Conservation (phyloP, 2,888 invertebrate genomes). For the Galerucella calmariensis region DNA sequence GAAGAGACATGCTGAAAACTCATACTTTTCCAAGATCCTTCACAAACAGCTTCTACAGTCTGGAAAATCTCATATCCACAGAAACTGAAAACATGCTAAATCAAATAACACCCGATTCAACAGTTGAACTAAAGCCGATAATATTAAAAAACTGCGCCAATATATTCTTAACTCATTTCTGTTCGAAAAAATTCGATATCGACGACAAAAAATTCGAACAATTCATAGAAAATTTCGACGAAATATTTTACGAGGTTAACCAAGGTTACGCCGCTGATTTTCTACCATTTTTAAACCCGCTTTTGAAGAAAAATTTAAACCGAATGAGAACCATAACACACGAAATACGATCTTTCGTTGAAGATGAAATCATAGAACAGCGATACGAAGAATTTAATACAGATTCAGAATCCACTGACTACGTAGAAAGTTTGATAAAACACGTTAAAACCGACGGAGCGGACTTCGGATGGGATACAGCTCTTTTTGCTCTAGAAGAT, state of each 20-base stretch:
- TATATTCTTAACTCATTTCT: constrained; percentile 73
- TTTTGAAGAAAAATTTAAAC: constrained; percentile 67
- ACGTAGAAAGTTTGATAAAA: constrained; percentile 70
- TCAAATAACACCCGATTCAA: constrained; percentile 34
- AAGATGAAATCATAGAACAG: constrained; percentile 66
- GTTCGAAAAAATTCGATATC: constrained; percentile 67
- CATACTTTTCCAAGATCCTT: constrained; percentile 71
- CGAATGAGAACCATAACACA: constrained; percentile 67
- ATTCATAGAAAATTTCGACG: constrained; percentile 71
- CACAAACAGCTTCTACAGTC: constrained; percentile 67
- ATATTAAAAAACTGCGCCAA: constrained; percentile 70
- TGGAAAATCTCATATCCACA: constrained; percentile 66
- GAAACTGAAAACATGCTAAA: constrained; percentile 61
- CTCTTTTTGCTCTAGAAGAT: constrained; percentile 67
- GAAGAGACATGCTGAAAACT: constrained; percentile 70
- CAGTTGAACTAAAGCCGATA: constrained; percentile 63
- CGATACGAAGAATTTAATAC: constrained; percentile 59
- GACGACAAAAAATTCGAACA: constrained; percentile 64
- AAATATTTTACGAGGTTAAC: constrained; percentile 75
- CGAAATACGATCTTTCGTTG: constrained; percentile 69
- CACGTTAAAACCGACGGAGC: constrained; percentile 64
- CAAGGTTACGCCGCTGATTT: constrained; percentile 76
- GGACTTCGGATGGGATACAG: constrained; percentile 67
- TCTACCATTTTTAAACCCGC: constrained; percentile 70
- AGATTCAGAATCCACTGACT: constrained; percentile 65